These are phyloP conservation scores for Perithous albicinctus DNA, from an alignment of 2,888 invertebrate genomes.

Conservation along the genomic window DNA sequence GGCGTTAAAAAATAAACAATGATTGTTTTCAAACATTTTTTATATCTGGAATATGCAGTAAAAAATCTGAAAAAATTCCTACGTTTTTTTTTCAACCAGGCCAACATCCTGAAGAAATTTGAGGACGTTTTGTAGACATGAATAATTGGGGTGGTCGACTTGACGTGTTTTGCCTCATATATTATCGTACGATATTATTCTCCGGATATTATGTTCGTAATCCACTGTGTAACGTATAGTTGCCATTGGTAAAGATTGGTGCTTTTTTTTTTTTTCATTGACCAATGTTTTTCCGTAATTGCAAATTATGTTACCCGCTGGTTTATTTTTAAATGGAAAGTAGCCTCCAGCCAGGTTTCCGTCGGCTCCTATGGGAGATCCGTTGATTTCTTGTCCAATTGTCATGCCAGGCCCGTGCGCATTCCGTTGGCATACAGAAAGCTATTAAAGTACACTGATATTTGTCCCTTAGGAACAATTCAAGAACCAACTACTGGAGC, in stretches of 20 bases:
- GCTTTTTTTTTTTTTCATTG: no score
- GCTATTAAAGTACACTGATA: constrained; percentile 51
- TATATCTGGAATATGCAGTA: no score
- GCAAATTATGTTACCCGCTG: not conserved
- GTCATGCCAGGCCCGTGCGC: constrained; percentile 35
- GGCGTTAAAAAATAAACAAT: no score
- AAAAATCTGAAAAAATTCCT: no score
- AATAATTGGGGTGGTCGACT: no score
- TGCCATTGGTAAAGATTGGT: not conserved
- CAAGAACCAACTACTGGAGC: constrained; percentile 89
- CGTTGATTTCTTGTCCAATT: constrained; percentile 41
- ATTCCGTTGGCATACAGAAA: constrained; percentile 23
- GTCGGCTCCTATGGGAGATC: not conserved
- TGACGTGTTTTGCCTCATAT: no score
- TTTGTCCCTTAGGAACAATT: constrained; percentile 86
- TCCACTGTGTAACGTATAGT: not conserved
- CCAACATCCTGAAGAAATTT: no score
- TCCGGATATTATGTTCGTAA: no score
- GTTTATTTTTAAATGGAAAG: not conserved
- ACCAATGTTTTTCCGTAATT: not conserved
- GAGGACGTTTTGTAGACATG: no score
- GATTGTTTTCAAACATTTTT: no score
- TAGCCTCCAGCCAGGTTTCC: not conserved
- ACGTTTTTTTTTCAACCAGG: no score
- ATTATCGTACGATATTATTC: no score